Conservation (phyloP, 2,113 vertebrate genomes). For the Mesembrinibis cayennensis region DNA sequence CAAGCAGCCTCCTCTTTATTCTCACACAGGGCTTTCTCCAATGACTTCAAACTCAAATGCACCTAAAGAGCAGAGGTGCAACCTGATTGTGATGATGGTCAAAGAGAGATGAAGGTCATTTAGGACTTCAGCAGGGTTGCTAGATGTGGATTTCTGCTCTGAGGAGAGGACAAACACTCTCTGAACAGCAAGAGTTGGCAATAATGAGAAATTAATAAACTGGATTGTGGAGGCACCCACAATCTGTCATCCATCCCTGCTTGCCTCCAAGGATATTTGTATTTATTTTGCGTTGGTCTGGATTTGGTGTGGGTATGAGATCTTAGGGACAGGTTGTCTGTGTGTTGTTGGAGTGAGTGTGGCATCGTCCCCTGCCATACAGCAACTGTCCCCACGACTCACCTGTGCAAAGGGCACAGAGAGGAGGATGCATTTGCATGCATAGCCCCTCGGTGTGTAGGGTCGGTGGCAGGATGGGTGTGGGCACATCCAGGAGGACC, state of each 20-base stretch:
- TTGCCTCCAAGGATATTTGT: background rate
- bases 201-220: background rate
- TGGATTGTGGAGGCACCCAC: background rate
- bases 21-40: background rate
- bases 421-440: no score
- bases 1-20: background rate
- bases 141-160: background rate
- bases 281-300: background rate
- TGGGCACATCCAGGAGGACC: background rate
- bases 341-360: fast-evolving
- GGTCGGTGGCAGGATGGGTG: fast-evolving
- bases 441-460: fast-evolving
- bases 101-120: background rate
- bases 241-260: background rate
- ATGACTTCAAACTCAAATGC: background rate
- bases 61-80: background rate
- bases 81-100: background rate
- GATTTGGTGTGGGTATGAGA: background rate
- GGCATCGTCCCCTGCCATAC: background rate
- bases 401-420: background rate
- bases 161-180: background rate
- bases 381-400: background rate
- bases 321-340: background rate
- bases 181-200: background rate
- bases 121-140: background rate